These are phyloP conservation scores for Ptychoptera albimana DNA, from an alignment of 2,888 invertebrate species.

Conservation along the genomic window DNA sequence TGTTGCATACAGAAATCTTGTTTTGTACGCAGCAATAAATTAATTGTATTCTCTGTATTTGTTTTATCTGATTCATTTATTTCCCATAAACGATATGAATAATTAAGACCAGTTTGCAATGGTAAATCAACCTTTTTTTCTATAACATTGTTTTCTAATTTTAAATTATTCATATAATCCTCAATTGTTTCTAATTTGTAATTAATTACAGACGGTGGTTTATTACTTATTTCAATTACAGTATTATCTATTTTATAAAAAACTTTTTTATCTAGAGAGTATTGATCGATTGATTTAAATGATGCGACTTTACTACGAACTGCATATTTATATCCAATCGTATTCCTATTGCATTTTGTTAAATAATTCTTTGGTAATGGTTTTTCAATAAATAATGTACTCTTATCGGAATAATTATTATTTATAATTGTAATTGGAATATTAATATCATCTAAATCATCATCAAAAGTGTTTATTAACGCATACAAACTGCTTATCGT, in stretches of 20 bases:
- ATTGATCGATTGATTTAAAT: neutral
- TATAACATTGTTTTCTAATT: neutral
- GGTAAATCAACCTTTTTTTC: neutral
- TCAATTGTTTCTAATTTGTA: neutral
- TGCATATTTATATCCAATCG: neutral
- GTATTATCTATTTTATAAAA: neutral
- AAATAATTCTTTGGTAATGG: conserved; percentile 1
- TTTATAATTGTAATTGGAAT: neutral
- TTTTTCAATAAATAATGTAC: neutral
- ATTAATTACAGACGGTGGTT: neutral
- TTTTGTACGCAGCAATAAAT: neutral
- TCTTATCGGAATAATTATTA: neutral
- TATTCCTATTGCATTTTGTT: neutral
- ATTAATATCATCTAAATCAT: neutral
- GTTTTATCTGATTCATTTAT: neutral
- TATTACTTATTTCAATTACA: neutral
- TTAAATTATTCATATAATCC: neutral
- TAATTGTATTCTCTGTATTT: neutral
- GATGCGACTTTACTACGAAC: neutral
- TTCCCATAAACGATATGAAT: neutral
- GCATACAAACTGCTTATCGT: too few species aligned
- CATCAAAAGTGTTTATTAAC: too few species aligned
- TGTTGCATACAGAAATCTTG: neutral
- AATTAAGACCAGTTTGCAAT: neutral
- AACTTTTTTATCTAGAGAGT: neutral